These are phyloP conservation scores for Struthio camelus DNA, from an alignment of 2,113 vertebrate species.

Conservation along the genomic window DNA sequence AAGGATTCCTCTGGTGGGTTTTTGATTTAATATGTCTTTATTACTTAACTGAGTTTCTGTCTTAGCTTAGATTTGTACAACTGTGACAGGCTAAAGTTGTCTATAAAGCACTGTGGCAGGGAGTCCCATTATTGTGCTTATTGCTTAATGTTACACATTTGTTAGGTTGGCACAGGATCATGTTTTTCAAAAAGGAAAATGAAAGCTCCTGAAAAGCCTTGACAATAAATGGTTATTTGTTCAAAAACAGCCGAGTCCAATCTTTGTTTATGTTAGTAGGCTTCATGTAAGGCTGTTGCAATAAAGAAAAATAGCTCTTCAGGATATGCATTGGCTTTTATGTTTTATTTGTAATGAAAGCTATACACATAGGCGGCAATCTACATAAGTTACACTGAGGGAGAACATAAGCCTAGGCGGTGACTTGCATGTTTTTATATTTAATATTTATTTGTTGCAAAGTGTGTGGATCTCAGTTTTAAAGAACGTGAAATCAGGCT, in stretches of 20 bases:
- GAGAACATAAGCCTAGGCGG: slow-evolving; percentile 27
- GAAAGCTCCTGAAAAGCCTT: slow-evolving; percentile 53
- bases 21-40: neutral
- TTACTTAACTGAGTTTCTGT: neutral
- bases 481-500: neutral
- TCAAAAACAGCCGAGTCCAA: slow-evolving; percentile 56
- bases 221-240: slow-evolving; percentile 67
- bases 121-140: slow-evolving; percentile 40
- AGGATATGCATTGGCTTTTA: slow-evolving; percentile 9
- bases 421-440: slow-evolving; percentile 49
- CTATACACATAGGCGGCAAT: slow-evolving; percentile 48
- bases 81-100: neutral
- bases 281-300: slow-evolving; percentile 45
- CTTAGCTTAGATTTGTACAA: neutral
- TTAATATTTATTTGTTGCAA: slow-evolving; percentile 43
- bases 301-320: slow-evolving; percentile 60
- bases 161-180: slow-evolving; percentile 41
- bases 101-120: slow-evolving; percentile 17
- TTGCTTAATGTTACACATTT: slow-evolving; percentile 53
- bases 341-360: slow-evolving; percentile 63
- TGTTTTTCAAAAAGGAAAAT: slow-evolving; percentile 61
- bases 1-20: neutral
- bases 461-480: neutral
- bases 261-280: slow-evolving; percentile 64
- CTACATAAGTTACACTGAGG: slow-evolving; percentile 51